Evolutionary conservation across 2,113 vertebrate species (phyloP).

Genomic region (Apteryx mantelli): DNA sequence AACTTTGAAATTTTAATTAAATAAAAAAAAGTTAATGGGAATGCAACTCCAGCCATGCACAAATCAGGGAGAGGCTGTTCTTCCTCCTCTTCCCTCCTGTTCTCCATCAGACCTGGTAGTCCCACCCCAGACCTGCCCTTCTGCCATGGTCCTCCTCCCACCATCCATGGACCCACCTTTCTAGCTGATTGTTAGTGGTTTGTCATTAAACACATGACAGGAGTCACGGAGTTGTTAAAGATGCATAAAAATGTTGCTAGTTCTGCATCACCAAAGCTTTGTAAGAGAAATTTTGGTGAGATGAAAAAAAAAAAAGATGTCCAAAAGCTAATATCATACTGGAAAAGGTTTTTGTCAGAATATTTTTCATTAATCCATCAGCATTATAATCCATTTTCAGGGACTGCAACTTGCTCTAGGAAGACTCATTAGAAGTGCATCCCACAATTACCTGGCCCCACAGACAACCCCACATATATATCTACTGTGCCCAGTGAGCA

Average conservation of each 20-base stretch:
- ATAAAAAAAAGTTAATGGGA: neutral
- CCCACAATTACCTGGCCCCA: neutral
- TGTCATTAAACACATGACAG: neutral
- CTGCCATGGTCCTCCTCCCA: neutral
- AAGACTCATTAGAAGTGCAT: neutral
- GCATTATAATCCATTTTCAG: neutral
- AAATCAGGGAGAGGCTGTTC: neutral
- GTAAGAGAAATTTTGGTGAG: neutral
- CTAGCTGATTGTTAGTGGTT: neutral
- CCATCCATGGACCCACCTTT: accelerated
- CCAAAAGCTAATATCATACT: neutral
- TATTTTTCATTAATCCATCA: neutral
- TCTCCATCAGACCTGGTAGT: neutral
- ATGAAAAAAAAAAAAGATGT: neutral
- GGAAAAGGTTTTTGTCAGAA: accelerated
- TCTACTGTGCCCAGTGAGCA: neutral
- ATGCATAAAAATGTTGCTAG: too few species aligned
- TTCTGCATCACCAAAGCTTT: neutral
- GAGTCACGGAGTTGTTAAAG: accelerated
- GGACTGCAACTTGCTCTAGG: neutral
- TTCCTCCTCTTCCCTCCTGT: neutral
- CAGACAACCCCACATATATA: neutral
- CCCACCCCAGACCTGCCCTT: neutral
- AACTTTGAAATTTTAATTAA: neutral
- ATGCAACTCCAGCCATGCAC: neutral